Evolutionary conservation across 2,113 vertebrate genomes (phyloP).

Genomic region (Varanus salvator): DNA sequence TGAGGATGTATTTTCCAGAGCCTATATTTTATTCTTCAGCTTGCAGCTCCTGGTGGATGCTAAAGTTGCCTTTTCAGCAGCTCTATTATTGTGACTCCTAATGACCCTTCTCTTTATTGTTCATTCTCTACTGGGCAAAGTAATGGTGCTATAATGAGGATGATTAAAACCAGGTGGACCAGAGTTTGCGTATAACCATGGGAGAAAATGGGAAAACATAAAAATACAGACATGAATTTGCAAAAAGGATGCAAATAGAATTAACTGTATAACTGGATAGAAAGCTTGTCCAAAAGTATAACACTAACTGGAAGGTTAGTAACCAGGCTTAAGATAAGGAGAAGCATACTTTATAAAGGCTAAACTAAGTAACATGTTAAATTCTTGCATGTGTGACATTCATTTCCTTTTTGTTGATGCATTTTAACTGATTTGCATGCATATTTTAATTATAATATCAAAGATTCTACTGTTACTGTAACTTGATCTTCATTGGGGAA

Average conservation of each 20-base stretch:
- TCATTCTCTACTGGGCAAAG: conserved; percentile 47
- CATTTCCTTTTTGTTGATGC: too few species aligned
- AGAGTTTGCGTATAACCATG: conserved; percentile 29
- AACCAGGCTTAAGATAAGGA: neutral
- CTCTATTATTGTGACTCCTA: conserved; percentile 36
- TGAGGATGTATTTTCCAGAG: neutral
- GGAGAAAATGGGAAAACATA: conserved; percentile 30
- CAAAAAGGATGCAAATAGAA: conserved; percentile 32
- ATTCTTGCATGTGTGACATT: neutral
- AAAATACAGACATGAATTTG: neutral
- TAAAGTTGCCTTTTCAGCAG: conserved; percentile 52
- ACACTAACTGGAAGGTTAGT: neutral
- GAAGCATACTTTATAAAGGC: neutral
- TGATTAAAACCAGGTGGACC: conserved; percentile 47
- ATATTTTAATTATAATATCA: too few species aligned
- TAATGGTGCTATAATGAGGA: conserved; percentile 39
- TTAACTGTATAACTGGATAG: conserved; percentile 12
- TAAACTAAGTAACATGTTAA: neutral
- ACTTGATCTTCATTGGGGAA: neutral
- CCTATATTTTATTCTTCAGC: conserved; percentile 48
- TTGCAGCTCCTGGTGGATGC: conserved; percentile 39
- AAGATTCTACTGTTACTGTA: neutral
- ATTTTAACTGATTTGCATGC: too few species aligned
- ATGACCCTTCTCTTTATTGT: conserved; percentile 45
- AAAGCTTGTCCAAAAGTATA: neutral